phyloP scores from a whole-genome alignment of 2,888 invertebrate species.

The Leptothorax acervorum region DNA sequence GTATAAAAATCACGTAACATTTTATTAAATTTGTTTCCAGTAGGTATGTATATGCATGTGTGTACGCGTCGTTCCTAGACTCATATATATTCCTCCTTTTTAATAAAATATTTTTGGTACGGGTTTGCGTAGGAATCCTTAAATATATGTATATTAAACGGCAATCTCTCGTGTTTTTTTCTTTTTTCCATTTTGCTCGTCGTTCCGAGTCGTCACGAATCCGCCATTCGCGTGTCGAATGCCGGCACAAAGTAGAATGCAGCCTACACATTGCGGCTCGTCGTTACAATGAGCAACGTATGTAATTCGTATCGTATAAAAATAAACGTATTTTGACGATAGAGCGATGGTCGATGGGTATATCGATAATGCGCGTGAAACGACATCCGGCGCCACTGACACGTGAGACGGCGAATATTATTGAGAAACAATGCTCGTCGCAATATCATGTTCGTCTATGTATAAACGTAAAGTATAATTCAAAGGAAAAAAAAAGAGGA shows the following conservation, averaged over 20 bases:
- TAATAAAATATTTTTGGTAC: constrained; percentile 82
- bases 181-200: constrained; percentile 49
- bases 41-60: constrained; percentile 66
- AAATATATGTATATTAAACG: constrained; percentile 69
- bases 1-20: constrained; percentile 82
- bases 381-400: constrained; percentile 62
- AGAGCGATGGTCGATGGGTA: constrained; percentile 64
- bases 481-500: constrained; percentile 59
- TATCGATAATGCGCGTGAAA: constrained; percentile 60
- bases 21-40: constrained; percentile 81
- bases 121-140: constrained; percentile 78
- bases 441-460: constrained; percentile 58
- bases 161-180: constrained; percentile 45
- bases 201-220: constrained; percentile 53
- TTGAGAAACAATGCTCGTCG: constrained; percentile 61
- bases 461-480: constrained; percentile 77
- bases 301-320: constrained; percentile 80
- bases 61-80: constrained; percentile 74
- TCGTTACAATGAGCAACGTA: constrained; percentile 76
- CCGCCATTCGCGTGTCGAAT: constrained; percentile 63
- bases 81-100: constrained; percentile 66
- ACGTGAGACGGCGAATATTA: constrained; percentile 65
- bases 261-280: constrained; percentile 70
- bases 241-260: constrained; percentile 73
- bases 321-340: constrained; percentile 81